phyloP scores from a whole-genome alignment of 2,113 vertebrate species.

The Eonycteris spelaea region DNA sequence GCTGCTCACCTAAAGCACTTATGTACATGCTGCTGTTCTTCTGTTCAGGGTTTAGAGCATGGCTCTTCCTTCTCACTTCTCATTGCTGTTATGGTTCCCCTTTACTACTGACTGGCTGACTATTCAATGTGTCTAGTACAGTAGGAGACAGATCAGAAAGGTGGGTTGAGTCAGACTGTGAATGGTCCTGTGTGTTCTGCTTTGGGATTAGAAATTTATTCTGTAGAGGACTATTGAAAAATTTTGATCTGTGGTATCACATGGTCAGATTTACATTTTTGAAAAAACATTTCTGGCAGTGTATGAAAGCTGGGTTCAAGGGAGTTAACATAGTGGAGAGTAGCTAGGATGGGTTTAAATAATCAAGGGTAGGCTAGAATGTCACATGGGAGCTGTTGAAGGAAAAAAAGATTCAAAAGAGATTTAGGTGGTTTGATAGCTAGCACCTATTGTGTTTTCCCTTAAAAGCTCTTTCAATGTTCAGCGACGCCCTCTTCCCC shows the following conservation, averaged over 20 bases:
- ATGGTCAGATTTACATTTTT: neutral
- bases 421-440: neutral
- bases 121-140: neutral
- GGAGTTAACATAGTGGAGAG: neutral
- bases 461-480: neutral
- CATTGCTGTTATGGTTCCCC: neutral
- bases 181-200: neutral
- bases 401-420: neutral
- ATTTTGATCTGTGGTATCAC: neutral
- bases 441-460: too few species aligned
- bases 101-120: neutral
- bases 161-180: neutral
- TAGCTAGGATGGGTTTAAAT: neutral
- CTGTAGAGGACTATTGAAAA: neutral
- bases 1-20: neutral
- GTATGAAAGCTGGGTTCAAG: neutral
- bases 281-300: neutral
- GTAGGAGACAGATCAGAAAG: neutral
- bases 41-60: neutral
- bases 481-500: neutral
- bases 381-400: neutral
- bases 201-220: neutral
- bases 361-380: neutral
- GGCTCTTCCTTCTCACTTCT: neutral
- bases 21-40: neutral